These are phyloP conservation scores for Eptesicus fuscus DNA, from an alignment of 2,113 vertebrate genomes.

Conservation along the genomic window DNA sequence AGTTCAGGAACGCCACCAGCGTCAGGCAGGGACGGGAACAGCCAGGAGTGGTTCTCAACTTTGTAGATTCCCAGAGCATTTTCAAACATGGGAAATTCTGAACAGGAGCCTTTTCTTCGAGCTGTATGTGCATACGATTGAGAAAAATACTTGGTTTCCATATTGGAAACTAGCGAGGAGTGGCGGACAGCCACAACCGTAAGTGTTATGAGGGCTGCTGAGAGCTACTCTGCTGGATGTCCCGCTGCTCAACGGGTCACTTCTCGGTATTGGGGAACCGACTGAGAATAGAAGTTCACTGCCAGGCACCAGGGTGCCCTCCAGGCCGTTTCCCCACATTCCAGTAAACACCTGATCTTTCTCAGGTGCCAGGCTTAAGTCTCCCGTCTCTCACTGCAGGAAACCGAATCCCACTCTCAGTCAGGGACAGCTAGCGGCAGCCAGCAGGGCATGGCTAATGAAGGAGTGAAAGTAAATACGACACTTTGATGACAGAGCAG, in stretches of 20 bases:
- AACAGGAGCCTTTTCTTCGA: not conserved
- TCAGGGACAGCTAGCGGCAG: not conserved
- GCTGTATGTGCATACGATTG: not conserved
- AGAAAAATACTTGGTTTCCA: not conserved
- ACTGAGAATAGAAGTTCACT: not conserved
- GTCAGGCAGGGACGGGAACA: not conserved
- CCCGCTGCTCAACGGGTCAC: not conserved
- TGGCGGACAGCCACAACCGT: not conserved
- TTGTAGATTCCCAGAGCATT: not conserved
- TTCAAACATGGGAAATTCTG: not conserved
- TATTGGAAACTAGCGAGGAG: not conserved
- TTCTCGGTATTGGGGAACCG: not conserved
- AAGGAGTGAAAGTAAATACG: not conserved
- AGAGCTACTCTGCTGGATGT: not conserved
- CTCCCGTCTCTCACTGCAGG: not conserved
- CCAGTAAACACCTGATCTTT: constrained; percentile 3
- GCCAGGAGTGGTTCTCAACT: not conserved
- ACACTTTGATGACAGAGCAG: not conserved
- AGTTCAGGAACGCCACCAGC: not conserved
- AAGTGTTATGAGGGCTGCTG: not conserved
- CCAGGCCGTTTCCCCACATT: not conserved
- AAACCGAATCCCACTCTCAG: not conserved
- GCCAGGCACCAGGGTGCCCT: not conserved
- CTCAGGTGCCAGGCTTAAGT: not conserved
- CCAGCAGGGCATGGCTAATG: not conserved